These are phyloP conservation scores for Brassicogethes aeneus DNA, from an alignment of 2,888 invertebrate genomes.

Conservation along the genomic window DNA sequence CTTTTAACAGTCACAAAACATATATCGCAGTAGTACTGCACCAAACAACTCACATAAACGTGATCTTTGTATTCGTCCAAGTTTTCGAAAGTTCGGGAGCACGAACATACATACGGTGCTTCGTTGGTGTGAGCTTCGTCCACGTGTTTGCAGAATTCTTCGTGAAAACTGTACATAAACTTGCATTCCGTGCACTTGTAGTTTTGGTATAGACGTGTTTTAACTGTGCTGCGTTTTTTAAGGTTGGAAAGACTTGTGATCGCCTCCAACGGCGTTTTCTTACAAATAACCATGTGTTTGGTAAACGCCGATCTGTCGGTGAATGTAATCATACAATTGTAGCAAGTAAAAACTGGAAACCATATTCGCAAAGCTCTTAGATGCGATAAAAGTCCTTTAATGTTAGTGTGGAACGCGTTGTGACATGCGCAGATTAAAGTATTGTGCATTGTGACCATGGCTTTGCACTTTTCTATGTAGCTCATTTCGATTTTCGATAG, in stretches of 20 bases:
- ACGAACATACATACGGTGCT: constrained; percentile 27
- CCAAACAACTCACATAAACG: constrained; percentile 31
- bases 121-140: constrained; percentile 30
- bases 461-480: constrained; percentile 35
- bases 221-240: constrained; percentile 30
- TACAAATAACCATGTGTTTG: constrained; percentile 28
- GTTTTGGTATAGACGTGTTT: constrained; percentile 35
- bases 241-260: constrained; percentile 28
- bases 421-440: constrained; percentile 34
- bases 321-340: constrained; percentile 52
- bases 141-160: constrained; percentile 35
- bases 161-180: constrained; percentile 33
- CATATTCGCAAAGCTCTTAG: constrained; percentile 33
- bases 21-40: constrained; percentile 36
- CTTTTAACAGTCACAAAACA: constrained; percentile 31
- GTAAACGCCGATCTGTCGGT: constrained; percentile 34
- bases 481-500: constrained; percentile 33
- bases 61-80: constrained; percentile 35
- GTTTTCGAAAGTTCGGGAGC: constrained; percentile 27
- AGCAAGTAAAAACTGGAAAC: constrained; percentile 54
- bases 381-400: constrained; percentile 33
- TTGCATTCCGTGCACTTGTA: constrained; percentile 34
- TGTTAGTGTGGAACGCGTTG: constrained; percentile 27
- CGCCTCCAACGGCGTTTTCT: constrained; percentile 26
- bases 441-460: constrained; percentile 33